These are phyloP conservation scores for Salvator merianae DNA, from an alignment of 2,113 vertebrate species.

Conservation along the genomic window DNA sequence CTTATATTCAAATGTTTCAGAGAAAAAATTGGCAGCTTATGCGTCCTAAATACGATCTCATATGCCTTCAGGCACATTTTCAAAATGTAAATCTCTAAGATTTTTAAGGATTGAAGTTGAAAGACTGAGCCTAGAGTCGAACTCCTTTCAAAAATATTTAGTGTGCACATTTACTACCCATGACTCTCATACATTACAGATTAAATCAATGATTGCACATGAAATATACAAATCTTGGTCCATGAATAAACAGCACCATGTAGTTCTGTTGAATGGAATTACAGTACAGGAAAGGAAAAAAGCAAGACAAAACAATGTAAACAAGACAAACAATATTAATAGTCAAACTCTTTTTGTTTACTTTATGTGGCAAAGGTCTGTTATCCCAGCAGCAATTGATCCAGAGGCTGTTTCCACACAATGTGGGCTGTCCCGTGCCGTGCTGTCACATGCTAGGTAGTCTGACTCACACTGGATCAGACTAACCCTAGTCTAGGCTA, in stretches of 20 bases:
- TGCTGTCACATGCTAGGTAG: no score
- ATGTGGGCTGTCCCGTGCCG: no score
- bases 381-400: constrained; percentile 49
- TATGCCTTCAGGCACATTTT: constrained; percentile 78
- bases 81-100: constrained; percentile 75
- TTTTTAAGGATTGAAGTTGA: constrained; percentile 77
- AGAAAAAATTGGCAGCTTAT: constrained; percentile 73
- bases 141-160: constrained; percentile 75
- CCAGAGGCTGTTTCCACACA: constrained; percentile 50
- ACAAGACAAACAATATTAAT: constrained; percentile 35
- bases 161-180: constrained; percentile 76
- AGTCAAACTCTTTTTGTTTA: constrained; percentile 52
- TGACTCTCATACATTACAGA: constrained; percentile 66
- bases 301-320: constrained; percentile 19
- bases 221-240: constrained; percentile 72
- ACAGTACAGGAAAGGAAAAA: constrained; percentile 40
- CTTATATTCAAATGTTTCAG: constrained; percentile 61
- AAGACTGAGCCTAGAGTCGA: constrained; percentile 71
- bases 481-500: no score
- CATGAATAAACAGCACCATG: constrained; percentile 57
- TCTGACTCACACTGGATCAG: no score
- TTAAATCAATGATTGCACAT: constrained; percentile 71
- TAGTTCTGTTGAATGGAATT: constrained; percentile 48
- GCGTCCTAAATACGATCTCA: constrained; percentile 73
- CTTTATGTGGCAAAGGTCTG: constrained; percentile 33